These are phyloP conservation scores for Ganaspis brasiliensis DNA, from an alignment of 2,888 invertebrate genomes.

Conservation along the genomic window DNA sequence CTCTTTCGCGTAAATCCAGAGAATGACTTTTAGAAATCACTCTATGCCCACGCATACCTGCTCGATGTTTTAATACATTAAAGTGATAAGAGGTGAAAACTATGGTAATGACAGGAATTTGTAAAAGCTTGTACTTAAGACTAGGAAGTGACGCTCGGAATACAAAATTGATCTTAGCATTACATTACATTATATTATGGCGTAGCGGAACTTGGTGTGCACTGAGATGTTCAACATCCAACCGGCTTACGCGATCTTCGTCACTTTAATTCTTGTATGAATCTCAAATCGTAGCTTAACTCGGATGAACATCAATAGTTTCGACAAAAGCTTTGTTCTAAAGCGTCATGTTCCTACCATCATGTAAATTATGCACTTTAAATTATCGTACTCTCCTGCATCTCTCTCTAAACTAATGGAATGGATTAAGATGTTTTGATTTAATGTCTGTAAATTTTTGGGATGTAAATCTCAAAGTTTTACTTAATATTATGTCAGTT, in stretches of 20 bases:
- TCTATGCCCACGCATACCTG: constrained; percentile 14
- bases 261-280: constrained; percentile 39
- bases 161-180: constrained; percentile 69
- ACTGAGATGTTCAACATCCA: constrained; percentile 12
- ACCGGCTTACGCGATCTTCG: constrained; percentile 35
- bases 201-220: not conserved
- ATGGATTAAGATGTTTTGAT: not conserved
- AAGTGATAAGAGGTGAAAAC: constrained; percentile 11
- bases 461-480: no score
- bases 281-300: constrained; percentile 29
- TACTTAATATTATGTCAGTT: no score
- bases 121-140: constrained; percentile 22
- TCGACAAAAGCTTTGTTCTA: constrained; percentile 21
- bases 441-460: no score
- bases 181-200: constrained; percentile 58
- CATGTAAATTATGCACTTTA: constrained; percentile 7
- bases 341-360: not conserved
- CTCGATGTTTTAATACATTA: not conserved
- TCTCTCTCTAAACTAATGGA: not conserved
- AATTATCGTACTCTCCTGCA: not conserved
- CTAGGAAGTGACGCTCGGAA: constrained; percentile 57
- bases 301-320: constrained; percentile 42
- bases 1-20: not conserved
- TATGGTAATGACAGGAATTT: constrained; percentile 12
- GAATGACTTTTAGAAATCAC: constrained; percentile 40